Percentiles rank a stretch among this genome's conserved stretches.
These are phyloP conservation scores for Suncus etruscus DNA, from an alignment of 2,113 vertebrate genomes.

Conservation along the genomic window DNA sequence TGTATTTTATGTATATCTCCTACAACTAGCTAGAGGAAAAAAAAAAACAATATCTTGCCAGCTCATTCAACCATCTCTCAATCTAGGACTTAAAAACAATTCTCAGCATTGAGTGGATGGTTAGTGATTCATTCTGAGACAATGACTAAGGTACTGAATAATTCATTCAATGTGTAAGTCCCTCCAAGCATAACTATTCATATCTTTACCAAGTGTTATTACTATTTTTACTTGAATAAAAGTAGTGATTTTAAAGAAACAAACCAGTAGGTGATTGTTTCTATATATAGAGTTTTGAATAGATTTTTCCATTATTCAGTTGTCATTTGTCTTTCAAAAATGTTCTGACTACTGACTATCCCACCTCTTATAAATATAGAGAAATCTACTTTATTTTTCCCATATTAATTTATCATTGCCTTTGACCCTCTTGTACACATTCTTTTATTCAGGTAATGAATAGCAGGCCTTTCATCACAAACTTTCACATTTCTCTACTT, in stretches of 20 bases:
- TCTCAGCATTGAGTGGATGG: neutral
- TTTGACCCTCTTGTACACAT: neutral
- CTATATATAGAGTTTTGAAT: neutral
- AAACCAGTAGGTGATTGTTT: conserved; percentile 25
- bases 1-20: neutral
- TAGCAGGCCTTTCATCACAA: neutral
- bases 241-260: neutral
- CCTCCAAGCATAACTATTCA: conserved; percentile 16
- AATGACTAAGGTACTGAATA: conserved; percentile 61
- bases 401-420: neutral
- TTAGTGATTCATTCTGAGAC: conserved; percentile 56
- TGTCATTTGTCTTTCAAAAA: conserved; percentile 29
- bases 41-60: conserved; percentile 10
- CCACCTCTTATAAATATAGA: neutral
- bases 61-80: neutral
- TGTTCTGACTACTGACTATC: neutral
- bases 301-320: neutral
- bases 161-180: conserved; percentile 53
- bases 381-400: neutral
- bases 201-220: conserved; percentile 40
- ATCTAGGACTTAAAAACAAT: neutral
- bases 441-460: neutral
- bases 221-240: conserved; percentile 43
- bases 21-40: conserved; percentile 22
- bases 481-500: neutral